Percentiles rank a stretch among this genome's conserved stretches.
These are phyloP conservation scores for Thecophora atra DNA, from an alignment of 2,888 invertebrate genomes.

Conservation along the genomic window DNA sequence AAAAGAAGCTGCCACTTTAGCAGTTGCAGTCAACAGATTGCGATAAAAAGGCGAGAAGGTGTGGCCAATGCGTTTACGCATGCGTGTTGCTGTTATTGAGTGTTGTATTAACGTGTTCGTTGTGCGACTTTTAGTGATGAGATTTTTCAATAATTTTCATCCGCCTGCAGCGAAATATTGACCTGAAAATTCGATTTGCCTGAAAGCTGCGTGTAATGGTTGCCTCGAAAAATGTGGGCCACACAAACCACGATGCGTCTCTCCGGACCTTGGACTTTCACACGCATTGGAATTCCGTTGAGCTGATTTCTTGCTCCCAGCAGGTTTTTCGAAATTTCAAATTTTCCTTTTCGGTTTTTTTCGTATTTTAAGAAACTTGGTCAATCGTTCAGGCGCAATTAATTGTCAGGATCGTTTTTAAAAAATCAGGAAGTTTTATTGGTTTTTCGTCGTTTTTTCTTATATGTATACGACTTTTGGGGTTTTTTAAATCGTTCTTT, in stretches of 20 bases:
- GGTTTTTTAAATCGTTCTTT: background rate
- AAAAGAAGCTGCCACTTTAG: background rate
- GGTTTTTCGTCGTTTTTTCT: too few relatives aligned
- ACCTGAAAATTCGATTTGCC: background rate
- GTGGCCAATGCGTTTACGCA: slow-evolving; percentile 19
- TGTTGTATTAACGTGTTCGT: background rate
- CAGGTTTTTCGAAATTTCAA: slow-evolving; percentile 5
- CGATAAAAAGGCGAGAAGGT: background rate
- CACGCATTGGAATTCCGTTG: slow-evolving; percentile 21
- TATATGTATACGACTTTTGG: background rate
- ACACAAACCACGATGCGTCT: background rate
- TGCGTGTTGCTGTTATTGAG: background rate
- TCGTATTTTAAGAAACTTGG: slow-evolving; percentile 5
- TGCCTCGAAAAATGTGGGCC: slow-evolving; percentile 5
- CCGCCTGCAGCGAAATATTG: slow-evolving; percentile 5
- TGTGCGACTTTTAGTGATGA: background rate
- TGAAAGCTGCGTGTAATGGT: background rate
- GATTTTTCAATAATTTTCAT: background rate
- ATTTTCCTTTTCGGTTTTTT: slow-evolving; percentile 12
- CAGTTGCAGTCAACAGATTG: background rate
- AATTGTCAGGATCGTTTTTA: background rate
- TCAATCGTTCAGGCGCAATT: background rate
- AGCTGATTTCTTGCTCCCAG: background rate
- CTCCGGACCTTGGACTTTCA: slow-evolving; percentile 34
- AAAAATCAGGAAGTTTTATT: too few relatives aligned